Conservation (phyloP, 2,888 invertebrate species). For the Willowsia nigromaculata region DNA sequence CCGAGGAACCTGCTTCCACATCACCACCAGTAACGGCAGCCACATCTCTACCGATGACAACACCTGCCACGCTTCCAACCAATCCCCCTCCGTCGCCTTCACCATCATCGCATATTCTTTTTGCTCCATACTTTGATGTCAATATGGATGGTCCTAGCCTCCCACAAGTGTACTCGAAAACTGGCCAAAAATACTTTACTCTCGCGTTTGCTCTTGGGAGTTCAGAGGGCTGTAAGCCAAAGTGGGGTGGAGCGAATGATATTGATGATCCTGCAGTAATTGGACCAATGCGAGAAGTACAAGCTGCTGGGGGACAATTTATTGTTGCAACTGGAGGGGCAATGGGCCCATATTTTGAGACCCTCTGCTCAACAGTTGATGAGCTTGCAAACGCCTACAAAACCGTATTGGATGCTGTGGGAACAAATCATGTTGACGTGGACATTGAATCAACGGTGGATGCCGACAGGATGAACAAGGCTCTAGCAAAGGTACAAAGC, state of each 20-base stretch:
- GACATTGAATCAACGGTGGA: constrained; percentile 77
- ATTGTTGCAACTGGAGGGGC: constrained; percentile 77
- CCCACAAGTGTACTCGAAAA: constrained; percentile 63
- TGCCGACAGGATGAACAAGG: constrained; percentile 72
- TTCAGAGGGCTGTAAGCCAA: constrained; percentile 72
- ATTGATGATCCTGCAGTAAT: constrained; percentile 71
- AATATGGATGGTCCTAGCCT: constrained; percentile 70
- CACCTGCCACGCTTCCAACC: background rate
- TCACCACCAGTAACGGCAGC: background rate
- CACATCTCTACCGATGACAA: background rate
- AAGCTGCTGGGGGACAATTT: constrained; percentile 72
- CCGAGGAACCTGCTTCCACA: background rate
- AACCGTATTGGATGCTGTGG: constrained; percentile 74
- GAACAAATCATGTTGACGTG: constrained; percentile 76
- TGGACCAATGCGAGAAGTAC: constrained; percentile 67
- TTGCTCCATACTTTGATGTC: constrained; percentile 76
- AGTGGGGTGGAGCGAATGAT: constrained; percentile 73
- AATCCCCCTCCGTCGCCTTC: background rate
- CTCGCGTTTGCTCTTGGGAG: constrained; percentile 77
- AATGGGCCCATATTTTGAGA: constrained; percentile 76
- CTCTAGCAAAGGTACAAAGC: constrained; percentile 74
- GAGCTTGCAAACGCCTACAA: constrained; percentile 73
- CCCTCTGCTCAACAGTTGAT: constrained; percentile 68
- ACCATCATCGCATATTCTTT: constrained; percentile 36
- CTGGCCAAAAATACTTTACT: constrained; percentile 75